Evolutionary conservation across 2,888 invertebrate genomes (phyloP).

Genomic region (Hyposoter dolosus): DNA sequence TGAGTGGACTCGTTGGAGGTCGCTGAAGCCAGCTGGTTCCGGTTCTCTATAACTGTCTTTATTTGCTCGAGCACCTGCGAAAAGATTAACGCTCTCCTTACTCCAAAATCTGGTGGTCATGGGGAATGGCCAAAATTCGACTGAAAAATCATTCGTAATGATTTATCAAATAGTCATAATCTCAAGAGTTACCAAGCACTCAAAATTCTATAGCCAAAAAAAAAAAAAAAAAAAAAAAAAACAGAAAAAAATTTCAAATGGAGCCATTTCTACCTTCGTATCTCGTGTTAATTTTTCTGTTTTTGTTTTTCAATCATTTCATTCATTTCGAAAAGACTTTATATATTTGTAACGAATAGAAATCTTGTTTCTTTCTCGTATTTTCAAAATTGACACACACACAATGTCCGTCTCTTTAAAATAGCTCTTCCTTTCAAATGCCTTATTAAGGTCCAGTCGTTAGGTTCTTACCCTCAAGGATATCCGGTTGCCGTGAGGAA

Average conservation of each 20-base stretch:
- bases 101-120: slow-evolving; percentile 28
- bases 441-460: slow-evolving; percentile 23
- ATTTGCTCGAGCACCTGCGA: slow-evolving; percentile 83
- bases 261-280: background rate
- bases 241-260: background rate
- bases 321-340: background rate
- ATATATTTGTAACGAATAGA: background rate
- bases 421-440: slow-evolving; percentile 1
- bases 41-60: slow-evolving; percentile 83
- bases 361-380: background rate
- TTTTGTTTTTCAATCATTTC: background rate
- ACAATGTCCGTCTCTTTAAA: background rate
- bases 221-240: no score
- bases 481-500: slow-evolving; percentile 81
- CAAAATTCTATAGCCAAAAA: background rate
- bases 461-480: slow-evolving; percentile 79
- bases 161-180: slow-evolving; percentile 19
- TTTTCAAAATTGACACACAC: background rate
- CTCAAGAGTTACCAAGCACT: background rate
- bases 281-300: no score
- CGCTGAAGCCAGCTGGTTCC: slow-evolving; percentile 81
- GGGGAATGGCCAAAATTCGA: background rate
- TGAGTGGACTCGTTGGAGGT: slow-evolving; percentile 76
- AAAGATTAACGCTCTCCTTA: slow-evolving; percentile 63
- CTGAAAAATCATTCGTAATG: slow-evolving; percentile 9